Evolutionary conservation across 2,113 vertebrate species (phyloP).

Genomic region (Cyprinus carpio): DNA sequence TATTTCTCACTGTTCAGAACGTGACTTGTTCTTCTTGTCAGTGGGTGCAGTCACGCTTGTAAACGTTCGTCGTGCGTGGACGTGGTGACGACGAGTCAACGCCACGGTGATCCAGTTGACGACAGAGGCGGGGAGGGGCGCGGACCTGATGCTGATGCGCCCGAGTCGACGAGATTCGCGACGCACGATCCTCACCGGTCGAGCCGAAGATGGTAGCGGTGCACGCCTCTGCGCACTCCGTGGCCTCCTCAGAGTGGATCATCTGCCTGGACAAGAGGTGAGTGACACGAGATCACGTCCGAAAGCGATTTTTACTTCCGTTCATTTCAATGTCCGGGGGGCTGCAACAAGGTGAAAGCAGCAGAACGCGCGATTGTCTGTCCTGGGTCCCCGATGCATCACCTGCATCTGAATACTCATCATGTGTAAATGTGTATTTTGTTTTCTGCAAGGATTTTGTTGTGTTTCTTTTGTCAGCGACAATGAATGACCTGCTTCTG

Average conservation of each 20-base stretch:
- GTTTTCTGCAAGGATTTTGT: too few relatives aligned
- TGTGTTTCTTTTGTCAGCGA: not conserved
- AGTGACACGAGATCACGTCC: conserved; percentile 20
- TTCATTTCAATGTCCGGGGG: not conserved
- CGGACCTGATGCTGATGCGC: conserved; percentile 22
- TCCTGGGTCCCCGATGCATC: not conserved
- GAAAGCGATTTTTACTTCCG: not conserved
- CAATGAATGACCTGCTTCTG: not conserved
- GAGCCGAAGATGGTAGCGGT: conserved; percentile 90
- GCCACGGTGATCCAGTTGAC: conserved; percentile 29
- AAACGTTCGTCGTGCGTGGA: not conserved
- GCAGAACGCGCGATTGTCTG: not conserved
- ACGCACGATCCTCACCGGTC: conserved; percentile 52
- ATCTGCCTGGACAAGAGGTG: conserved; percentile 96
- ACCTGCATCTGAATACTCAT: not conserved
- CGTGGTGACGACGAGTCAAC: conserved; percentile 10
- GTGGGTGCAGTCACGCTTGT: not conserved
- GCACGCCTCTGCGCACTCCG: conserved; percentile 80
- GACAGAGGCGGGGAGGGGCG: conserved; percentile 14
- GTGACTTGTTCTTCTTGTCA: not conserved
- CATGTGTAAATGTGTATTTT: not conserved
- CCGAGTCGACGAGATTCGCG: not conserved
- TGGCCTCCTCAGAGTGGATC: conserved; percentile 90
- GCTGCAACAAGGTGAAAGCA: conserved; percentile 34
- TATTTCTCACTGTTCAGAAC: not conserved